Evolutionary conservation across 2,888 invertebrate genomes (phyloP).

Genomic region (Caenorhabditis panamensis): DNA sequence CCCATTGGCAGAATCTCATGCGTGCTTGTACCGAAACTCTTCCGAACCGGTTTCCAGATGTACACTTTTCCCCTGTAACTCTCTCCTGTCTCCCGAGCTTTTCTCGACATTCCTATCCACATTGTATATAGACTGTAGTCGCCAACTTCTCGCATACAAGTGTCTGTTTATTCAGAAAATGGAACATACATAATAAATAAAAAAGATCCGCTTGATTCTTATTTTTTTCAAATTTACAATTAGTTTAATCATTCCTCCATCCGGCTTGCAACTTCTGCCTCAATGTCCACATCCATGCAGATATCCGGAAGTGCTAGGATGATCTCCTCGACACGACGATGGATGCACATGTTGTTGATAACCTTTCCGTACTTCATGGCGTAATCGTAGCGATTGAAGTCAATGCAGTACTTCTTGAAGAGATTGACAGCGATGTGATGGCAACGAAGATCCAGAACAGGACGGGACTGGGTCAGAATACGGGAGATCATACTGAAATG

Average conservation of each 20-base stretch:
- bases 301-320: slow-evolving; percentile 63
- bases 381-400: slow-evolving; percentile 82
- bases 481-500: slow-evolving; percentile 48
- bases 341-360: slow-evolving; percentile 82
- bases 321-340: slow-evolving; percentile 64
- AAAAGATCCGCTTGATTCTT: slow-evolving; percentile 2
- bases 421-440: slow-evolving; percentile 80
- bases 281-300: slow-evolving; percentile 63
- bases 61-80: slow-evolving; percentile 11
- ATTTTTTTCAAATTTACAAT: neutral
- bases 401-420: slow-evolving; percentile 81
- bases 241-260: neutral
- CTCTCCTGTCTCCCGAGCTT: slow-evolving; percentile 48
- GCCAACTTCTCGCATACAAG: slow-evolving; percentile 1
- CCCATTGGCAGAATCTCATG: slow-evolving; percentile 34
- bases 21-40: slow-evolving; percentile 32
- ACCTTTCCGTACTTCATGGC: slow-evolving; percentile 82
- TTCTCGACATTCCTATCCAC: slow-evolving; percentile 48
- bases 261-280: slow-evolving; percentile 21
- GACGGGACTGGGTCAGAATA: slow-evolving; percentile 67
- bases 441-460: slow-evolving; percentile 79
- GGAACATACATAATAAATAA: neutral
- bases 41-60: slow-evolving; percentile 47
- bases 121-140: slow-evolving; percentile 23
- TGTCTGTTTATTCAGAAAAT: slow-evolving; percentile 15